These are phyloP conservation scores for Vulpes lagopus DNA, from an alignment of 2,113 vertebrate genomes.

Conservation along the genomic window DNA sequence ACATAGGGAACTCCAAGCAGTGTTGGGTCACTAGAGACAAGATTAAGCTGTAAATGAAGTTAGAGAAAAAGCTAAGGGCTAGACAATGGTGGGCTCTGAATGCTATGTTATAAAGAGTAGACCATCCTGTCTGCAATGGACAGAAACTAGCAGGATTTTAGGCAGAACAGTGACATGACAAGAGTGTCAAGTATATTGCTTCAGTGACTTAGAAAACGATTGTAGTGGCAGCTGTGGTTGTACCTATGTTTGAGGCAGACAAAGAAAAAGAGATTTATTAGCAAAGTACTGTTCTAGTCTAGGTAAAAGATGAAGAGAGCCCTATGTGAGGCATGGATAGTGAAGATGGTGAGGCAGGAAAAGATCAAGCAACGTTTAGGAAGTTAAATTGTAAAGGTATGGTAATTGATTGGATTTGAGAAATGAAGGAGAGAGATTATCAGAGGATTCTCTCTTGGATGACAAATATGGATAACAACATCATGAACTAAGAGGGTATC, in stretches of 20 bases:
- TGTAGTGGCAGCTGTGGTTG: neutral
- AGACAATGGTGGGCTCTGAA: neutral
- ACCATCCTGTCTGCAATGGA: neutral
- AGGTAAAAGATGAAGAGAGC: neutral
- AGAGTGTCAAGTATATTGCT: constrained; percentile 39
- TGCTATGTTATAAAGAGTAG: neutral
- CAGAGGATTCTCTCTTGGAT: neutral
- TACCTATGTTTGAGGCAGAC: neutral
- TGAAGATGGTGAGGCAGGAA: neutral
- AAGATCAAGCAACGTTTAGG: neutral
- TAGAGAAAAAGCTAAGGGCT: neutral
- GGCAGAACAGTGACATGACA: neutral
- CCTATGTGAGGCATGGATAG: neutral
- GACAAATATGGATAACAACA: neutral
- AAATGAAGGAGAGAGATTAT: neutral
- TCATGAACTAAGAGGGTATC: neutral
- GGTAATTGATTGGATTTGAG: neutral
- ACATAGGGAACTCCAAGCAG: neutral
- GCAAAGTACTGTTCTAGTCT: neutral
- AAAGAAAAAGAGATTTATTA: constrained; percentile 25
- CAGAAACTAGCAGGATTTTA: neutral
- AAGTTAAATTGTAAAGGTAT: neutral
- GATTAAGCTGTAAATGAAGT: neutral
- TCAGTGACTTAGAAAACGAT: neutral
- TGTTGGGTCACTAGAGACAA: neutral